Evolutionary conservation across 2,888 invertebrate species (phyloP), one percentile per base, ranked within the genome.

Genomic region (Drosophila greeni): DNA sequence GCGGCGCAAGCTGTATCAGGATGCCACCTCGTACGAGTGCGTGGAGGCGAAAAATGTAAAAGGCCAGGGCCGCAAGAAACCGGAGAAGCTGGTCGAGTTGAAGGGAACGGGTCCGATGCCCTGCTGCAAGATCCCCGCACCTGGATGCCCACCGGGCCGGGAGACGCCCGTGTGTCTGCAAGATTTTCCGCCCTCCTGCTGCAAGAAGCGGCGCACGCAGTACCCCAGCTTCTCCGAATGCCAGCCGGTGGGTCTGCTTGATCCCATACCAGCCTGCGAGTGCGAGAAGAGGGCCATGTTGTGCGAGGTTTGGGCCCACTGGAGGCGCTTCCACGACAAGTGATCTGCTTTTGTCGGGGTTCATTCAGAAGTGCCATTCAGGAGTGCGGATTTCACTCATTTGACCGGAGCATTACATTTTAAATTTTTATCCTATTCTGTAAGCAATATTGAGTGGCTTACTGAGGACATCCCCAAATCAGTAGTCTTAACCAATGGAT

Each of bases 181-280:
- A 2, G 8, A 1, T 2, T 23, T 8, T 14, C 40, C 40, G 1
- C n/a, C 0, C 1, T 34, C 37, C 7, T 66, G 70, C 48, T 78
- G 75, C 42, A 42, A 20, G 31, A 75, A 75, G 47, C 47, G 53
- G 0, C n/a, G 14, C 29, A 64, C 72, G 2, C 45, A 26, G 12
- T 72, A 61, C 39, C 74, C 54, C 11, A 66, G 76, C 58, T 76
- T 71, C 18, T 79, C 76, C 0, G 76, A 79, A 39, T 76, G 76
- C 56, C 42, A 42, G 14, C 49, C 61, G 3, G 47, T 14, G 9
- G 40, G 36, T 0, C 40, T 68, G 1, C 9, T 18, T 1, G 53
- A 64, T 0, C 55, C 60, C 6, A 33, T 49, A 2, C 23, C 29
- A 0, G 39, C 31, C 11, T 59, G 76, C 33, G 70, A 72, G 8